Percentiles rank a stretch among this genome's conserved stretches.
Evolutionary conservation across 2,888 invertebrate genomes (phyloP).

Genomic region (Polymixis flavicincta): DNA sequence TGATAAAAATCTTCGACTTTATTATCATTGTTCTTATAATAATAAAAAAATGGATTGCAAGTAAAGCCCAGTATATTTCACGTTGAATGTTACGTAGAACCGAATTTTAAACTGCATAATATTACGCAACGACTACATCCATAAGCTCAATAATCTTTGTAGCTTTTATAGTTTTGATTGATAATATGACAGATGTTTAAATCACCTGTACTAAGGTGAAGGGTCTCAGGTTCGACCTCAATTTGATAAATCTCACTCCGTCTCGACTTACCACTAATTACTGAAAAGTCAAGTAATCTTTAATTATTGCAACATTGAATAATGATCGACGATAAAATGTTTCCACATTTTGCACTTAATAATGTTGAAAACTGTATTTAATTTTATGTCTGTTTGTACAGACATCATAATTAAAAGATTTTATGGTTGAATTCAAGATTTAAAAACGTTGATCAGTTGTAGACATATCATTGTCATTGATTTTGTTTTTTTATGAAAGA

Average conservation of each 20-base stretch:
- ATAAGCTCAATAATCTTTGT: slow-evolving; percentile 39
- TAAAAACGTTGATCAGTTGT: slow-evolving; percentile 1
- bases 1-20: neutral
- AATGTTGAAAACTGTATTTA: slow-evolving; percentile 57
- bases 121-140: slow-evolving; percentile 4
- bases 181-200: slow-evolving; percentile 61
- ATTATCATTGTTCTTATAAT: neutral
- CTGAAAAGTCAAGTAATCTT: slow-evolving; percentile 67
- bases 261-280: slow-evolving; percentile 64
- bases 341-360: slow-evolving; percentile 67
- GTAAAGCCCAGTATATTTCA: neutral
- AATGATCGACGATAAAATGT: slow-evolving; percentile 62
- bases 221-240: slow-evolving; percentile 64
- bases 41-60: neutral
- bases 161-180: slow-evolving; percentile 61
- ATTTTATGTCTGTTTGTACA: slow-evolving; percentile 54
- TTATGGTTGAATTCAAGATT: slow-evolving; percentile 14
- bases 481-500: neutral
- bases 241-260: slow-evolving; percentile 63
- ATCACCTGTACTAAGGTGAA: slow-evolving; percentile 63
- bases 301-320: slow-evolving; percentile 66
- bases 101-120: neutral
- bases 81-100: neutral
- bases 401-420: slow-evolving; percentile 49
- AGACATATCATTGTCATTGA: slow-evolving; percentile 6